phyloP scores from a whole-genome alignment of 2,888 invertebrate species.

The Cheilosia variabilis region DNA sequence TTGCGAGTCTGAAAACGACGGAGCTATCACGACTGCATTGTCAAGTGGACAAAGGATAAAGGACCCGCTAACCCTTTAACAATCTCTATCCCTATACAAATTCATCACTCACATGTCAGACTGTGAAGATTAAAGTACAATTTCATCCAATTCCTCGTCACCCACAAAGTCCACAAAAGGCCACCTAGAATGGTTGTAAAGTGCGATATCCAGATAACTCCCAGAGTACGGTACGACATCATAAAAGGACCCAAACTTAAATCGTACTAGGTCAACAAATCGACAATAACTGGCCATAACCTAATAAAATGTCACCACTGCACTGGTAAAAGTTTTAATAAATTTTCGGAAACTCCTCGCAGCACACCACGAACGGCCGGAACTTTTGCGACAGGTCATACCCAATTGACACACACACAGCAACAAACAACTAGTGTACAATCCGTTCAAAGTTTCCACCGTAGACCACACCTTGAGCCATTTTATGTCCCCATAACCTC shows the following conservation, averaged over 20 bases:
- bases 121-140: conserved; percentile 10
- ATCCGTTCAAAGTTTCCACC: conserved; percentile 39
- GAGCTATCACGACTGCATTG: no score
- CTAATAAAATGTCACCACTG: conserved; percentile 60
- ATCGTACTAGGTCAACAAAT: conserved; percentile 57
- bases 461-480: conserved; percentile 65
- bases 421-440: conserved; percentile 57
- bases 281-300: conserved; percentile 65
- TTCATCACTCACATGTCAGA: not conserved
- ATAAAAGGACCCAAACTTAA: conserved; percentile 47
- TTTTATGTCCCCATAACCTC: conserved; percentile 68
- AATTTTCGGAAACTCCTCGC: conserved; percentile 45
- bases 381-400: conserved; percentile 60
- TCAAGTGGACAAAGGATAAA: no score
- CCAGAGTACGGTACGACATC: conserved; percentile 1
- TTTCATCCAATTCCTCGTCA: conserved; percentile 8
- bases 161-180: not conserved
- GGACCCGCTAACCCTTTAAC: not conserved
- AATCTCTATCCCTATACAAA: no score
- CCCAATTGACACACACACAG: conserved; percentile 30
- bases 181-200: conserved; percentile 35
- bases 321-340: conserved; percentile 72
- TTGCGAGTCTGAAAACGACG: no score
- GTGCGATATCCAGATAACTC: conserved; percentile 15
- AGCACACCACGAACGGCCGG: not conserved